phyloP scores from a whole-genome alignment of 2,797 vertebrate species.

The Scomberomorus guttatus region DNA sequence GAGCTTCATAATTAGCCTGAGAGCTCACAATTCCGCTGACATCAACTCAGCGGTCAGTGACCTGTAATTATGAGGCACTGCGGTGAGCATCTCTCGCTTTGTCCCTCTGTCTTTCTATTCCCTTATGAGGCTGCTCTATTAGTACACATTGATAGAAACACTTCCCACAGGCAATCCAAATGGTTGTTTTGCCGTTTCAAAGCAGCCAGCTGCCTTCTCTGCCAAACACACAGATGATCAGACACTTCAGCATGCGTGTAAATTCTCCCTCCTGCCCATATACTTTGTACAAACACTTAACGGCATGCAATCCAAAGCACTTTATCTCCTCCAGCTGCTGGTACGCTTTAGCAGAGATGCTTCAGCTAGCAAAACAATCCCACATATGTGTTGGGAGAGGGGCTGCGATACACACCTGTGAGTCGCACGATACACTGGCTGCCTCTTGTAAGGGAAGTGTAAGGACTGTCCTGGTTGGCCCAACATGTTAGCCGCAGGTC shows the following conservation, averaged over 20 bases:
- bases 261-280: slow-evolving; percentile 37
- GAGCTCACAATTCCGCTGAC: slow-evolving; percentile 74
- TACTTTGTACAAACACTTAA: slow-evolving; percentile 47
- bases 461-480: slow-evolving; percentile 84
- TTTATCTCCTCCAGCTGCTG: slow-evolving; percentile 60
- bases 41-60: slow-evolving; percentile 72
- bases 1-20: slow-evolving; percentile 53
- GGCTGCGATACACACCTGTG: slow-evolving; percentile 84
- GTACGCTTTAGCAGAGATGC: slow-evolving; percentile 51
- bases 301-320: slow-evolving; percentile 54
- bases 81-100: slow-evolving; percentile 56
- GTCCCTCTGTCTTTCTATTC: slow-evolving; percentile 8
- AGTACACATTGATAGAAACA: slow-evolving; percentile 37
- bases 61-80: slow-evolving; percentile 74
- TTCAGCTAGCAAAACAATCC: slow-evolving; percentile 58
- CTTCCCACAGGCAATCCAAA: slow-evolving; percentile 34
- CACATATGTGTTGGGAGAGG: slow-evolving; percentile 46
- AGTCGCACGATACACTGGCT: slow-evolving; percentile 74
- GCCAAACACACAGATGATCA: slow-evolving; percentile 9
- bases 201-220: slow-evolving; percentile 32
- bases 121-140: slow-evolving; percentile 41
- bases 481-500: slow-evolving; percentile 87
- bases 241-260: slow-evolving; percentile 32
- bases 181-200: slow-evolving; percentile 11
- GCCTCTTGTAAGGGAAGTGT: slow-evolving; percentile 74